Conservation (phyloP, 2,797 vertebrate species). For the Glyptemys insculpta region DNA sequence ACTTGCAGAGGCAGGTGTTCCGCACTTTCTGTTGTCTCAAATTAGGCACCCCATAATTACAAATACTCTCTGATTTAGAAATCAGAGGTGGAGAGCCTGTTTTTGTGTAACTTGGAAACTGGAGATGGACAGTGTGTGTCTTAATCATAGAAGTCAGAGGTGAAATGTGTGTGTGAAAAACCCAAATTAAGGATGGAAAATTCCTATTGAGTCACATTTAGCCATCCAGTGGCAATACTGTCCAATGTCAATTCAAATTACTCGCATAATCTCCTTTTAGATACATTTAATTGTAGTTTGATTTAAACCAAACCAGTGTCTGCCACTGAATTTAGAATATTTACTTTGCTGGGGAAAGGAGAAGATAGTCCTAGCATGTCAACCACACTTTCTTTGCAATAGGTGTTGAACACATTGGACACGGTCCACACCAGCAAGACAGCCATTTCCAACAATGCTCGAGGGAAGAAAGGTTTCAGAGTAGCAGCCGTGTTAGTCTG, state of each 20-base stretch:
- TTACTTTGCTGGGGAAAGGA: slow-evolving; percentile 53
- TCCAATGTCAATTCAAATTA: background rate
- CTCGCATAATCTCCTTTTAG: background rate
- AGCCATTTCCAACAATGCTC: background rate
- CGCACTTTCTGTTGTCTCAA: background rate
- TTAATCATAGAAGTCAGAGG: slow-evolving; percentile 15
- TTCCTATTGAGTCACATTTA: slow-evolving; percentile 19
- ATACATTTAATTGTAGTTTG: background rate
- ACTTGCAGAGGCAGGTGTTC: background rate
- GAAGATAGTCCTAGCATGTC: background rate
- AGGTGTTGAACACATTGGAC: background rate
- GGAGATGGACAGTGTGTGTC: background rate
- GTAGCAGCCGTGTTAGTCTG: too few relatives aligned
- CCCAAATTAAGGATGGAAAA: slow-evolving; percentile 44
- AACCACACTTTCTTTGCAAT: background rate
- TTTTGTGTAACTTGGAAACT: background rate
- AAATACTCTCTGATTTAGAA: slow-evolving; percentile 24
- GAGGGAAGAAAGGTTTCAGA: background rate
- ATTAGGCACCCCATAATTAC: background rate
- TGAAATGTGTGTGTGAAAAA: slow-evolving; percentile 4
- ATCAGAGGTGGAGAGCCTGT: slow-evolving; percentile 1
- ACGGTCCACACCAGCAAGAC: background rate
- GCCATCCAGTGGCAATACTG: slow-evolving; percentile 14
- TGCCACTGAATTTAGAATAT: background rate
- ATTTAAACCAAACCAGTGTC: slow-evolving; percentile 12